Evolutionary conservation across 2,113 vertebrate species (phyloP).

Genomic region (Ceratotherium simum): DNA sequence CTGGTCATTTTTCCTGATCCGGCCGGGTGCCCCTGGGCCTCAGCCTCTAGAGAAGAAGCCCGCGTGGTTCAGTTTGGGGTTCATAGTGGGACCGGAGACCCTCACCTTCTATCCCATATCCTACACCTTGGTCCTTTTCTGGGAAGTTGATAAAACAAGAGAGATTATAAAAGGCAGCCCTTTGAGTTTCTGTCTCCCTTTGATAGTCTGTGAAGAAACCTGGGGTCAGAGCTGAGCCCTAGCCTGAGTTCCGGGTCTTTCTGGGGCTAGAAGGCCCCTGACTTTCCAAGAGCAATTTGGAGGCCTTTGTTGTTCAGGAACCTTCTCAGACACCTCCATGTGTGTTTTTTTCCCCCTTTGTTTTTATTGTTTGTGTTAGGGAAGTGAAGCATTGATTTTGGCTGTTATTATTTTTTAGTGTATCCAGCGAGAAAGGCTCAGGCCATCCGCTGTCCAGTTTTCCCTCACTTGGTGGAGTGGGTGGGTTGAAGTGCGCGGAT

Average conservation of each 20-base stretch:
- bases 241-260: not conserved
- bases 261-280: not conserved
- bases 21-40: not conserved
- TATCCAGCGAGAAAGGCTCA: not conserved
- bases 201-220: not conserved
- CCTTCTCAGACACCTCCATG: not conserved
- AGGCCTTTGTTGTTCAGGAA: conserved; percentile 60
- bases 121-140: not conserved
- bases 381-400: conserved; percentile 62
- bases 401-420: conserved; percentile 49
- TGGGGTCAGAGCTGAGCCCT: not conserved
- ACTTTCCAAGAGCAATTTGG: not conserved
- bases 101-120: not conserved
- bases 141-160: not conserved
- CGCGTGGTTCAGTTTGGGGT: not conserved
- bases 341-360: conserved; percentile 28
- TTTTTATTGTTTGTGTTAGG: conserved; percentile 49
- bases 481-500: not conserved
- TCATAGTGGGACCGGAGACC: not conserved
- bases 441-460: not conserved
- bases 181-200: not conserved
- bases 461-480: rapidly evolving
- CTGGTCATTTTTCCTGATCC: not conserved
- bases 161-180: not conserved
- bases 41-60: no score